Evolutionary conservation across 2,888 invertebrate genomes (phyloP).

Genomic region (Xanthia togata): DNA sequence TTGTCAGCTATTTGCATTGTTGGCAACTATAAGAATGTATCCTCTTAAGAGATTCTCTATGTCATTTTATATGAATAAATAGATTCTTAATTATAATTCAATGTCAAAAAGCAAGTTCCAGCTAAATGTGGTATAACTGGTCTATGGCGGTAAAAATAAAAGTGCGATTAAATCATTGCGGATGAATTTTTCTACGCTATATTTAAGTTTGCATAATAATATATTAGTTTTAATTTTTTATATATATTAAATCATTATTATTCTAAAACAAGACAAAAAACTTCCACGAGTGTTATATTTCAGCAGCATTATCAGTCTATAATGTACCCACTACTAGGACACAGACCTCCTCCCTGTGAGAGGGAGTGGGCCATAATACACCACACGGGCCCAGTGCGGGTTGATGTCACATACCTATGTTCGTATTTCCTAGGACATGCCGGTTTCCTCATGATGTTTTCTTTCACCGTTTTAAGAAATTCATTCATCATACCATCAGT

Average conservation of each 20-base stretch:
- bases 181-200: too few species aligned
- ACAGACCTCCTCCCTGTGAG: too few species aligned
- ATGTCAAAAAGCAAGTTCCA: conserved; percentile 1
- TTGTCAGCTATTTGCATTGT: neutral
- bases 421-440: too few species aligned
- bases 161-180: neutral
- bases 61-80: neutral
- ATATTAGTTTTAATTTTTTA: too few species aligned
- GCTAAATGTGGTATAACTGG: neutral
- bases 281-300: neutral
- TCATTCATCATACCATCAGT: too few species aligned
- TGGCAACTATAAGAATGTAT: neutral
- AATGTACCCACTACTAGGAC: too few species aligned
- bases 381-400: too few species aligned
- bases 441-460: too few species aligned
- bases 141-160: neutral
- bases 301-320: neutral
- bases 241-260: neutral
- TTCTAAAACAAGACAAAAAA: neutral
- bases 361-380: too few species aligned
- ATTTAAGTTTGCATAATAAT: too few species aligned
- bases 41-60: neutral
- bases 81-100: neutral
- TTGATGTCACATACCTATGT: too few species aligned
- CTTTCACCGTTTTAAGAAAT: too few species aligned